Conservation (phyloP, 2,113 vertebrate species). For the human (Homo sapiens) region DNA sequence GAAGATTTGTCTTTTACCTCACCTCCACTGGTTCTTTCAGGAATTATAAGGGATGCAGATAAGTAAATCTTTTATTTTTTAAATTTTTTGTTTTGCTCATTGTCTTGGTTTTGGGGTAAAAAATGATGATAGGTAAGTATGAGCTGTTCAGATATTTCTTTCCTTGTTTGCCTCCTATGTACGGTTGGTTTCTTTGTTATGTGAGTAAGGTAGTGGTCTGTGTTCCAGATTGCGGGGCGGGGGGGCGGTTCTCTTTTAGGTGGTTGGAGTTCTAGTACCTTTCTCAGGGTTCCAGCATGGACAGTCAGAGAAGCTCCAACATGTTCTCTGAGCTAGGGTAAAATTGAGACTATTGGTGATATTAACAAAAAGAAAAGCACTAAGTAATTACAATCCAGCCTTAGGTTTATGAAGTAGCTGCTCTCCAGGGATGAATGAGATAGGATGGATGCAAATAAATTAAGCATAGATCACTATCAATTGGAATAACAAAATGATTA, state of each 20-base stretch:
- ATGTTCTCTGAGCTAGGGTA: constrained; percentile 29
- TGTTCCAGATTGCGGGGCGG: constrained; percentile 40
- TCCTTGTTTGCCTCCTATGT: constrained; percentile 32
- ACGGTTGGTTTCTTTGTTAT: constrained; percentile 73
- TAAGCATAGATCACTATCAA: constrained; percentile 27
- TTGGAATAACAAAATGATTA: constrained; percentile 49
- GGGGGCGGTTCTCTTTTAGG: not conserved
- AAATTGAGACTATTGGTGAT: constrained; percentile 38
- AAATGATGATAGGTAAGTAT: constrained; percentile 32
- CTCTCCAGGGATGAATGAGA: constrained; percentile 43
- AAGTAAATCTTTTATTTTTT: constrained; percentile 27
- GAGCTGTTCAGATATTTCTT: constrained; percentile 21
- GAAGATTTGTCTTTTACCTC: constrained; percentile 58
- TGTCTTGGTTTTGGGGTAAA: constrained; percentile 33
- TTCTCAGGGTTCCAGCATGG: not conserved
- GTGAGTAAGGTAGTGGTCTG: constrained; percentile 38
- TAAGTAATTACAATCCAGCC: constrained; percentile 27
- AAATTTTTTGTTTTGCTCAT: not conserved
- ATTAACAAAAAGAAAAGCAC: constrained; percentile 6
- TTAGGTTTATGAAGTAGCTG: constrained; percentile 60
- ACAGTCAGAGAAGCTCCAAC: not conserved
- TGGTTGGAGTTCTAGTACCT: constrained; percentile 21
- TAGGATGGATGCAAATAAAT: constrained; percentile 45
- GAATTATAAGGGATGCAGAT: constrained; percentile 24
- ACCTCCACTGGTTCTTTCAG: constrained; percentile 29